Evolutionary conservation across 2,888 invertebrate species (phyloP).

Genomic region (Drosophila ustulata): DNA sequence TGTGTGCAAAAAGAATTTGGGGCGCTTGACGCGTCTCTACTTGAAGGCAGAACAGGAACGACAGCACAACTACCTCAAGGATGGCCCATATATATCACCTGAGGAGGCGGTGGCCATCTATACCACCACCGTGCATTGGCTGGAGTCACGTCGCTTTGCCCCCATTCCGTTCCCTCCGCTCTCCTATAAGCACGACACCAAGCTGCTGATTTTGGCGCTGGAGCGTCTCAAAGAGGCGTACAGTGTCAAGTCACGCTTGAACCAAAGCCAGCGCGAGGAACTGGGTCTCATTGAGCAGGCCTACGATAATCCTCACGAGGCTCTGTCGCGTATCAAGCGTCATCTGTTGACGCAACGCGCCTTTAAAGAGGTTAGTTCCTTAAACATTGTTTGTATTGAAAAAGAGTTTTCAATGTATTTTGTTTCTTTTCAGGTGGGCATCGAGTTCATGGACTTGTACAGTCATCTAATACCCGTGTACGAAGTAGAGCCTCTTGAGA

Average conservation of each 20-base stretch:
- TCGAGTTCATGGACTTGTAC: constrained; percentile 99
- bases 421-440: constrained; percentile 90
- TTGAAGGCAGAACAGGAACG: constrained; percentile 99
- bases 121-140: constrained; percentile 99
- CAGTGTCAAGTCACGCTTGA: constrained; percentile 98
- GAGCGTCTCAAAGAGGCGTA: constrained; percentile 99
- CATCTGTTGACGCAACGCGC: constrained; percentile 99
- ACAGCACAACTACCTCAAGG: constrained; percentile 99
- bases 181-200: constrained; percentile 99
- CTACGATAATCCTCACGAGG: constrained; percentile 99
- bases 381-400: neutral
- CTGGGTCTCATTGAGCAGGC: constrained; percentile 99
- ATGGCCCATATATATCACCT: constrained; percentile 99
- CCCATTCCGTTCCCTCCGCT: constrained; percentile 99
- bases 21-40: constrained; percentile 97
- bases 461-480: constrained; percentile 99
- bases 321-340: constrained; percentile 99
- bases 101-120: constrained; percentile 99
- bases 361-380: constrained; percentile 93
- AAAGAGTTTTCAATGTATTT: neutral
- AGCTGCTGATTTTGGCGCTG: constrained; percentile 97
- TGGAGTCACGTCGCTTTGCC: constrained; percentile 98
- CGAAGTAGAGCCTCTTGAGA: constrained; percentile 99
- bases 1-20: constrained; percentile 99
- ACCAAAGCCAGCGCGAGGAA: constrained; percentile 99